A percentile compares a stretch with the other conserved stretches of the same genome.
Evolutionary conservation across 2,113 vertebrate species (phyloP).

Genomic region (Serilophus lunatus): DNA sequence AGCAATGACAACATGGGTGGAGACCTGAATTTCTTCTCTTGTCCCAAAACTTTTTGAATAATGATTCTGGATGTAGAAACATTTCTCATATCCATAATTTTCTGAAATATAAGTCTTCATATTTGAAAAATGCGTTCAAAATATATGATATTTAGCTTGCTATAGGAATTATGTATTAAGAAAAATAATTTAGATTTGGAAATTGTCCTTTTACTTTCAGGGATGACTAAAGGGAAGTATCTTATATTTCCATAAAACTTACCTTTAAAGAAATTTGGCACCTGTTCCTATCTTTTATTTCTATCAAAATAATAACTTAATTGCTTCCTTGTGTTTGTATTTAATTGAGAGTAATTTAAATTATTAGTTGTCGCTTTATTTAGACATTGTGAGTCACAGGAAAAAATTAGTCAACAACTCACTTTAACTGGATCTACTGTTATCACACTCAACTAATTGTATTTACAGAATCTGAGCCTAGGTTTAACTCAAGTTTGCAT

Average conservation of each 20-base stretch:
- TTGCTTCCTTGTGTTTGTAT: neutral
- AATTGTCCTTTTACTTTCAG: neutral
- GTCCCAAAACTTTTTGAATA: neutral
- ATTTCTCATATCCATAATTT: neutral
- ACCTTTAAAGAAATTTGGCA: neutral
- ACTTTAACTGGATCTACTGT: neutral
- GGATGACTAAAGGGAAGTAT: neutral
- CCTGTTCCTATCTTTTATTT: neutral
- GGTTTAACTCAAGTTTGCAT: neutral
- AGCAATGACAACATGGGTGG: neutral
- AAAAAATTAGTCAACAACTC: neutral
- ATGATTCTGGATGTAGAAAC: neutral
- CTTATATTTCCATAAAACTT: neutral
- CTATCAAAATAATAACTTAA: neutral
- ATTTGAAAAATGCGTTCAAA: neutral
- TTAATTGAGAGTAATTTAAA: constrained; percentile 1
- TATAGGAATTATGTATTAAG: neutral
- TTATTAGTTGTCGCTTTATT: neutral
- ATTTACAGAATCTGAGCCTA: neutral
- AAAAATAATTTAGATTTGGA: neutral
- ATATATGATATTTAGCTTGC: neutral
- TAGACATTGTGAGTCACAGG: neutral
- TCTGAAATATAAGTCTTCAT: neutral
- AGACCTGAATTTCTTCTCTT: neutral
- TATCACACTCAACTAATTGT: neutral